These are phyloP conservation scores for Neoseiulus cucumeris DNA, from an alignment of 1,140 invertebrate genomes.

Conservation along the genomic window DNA sequence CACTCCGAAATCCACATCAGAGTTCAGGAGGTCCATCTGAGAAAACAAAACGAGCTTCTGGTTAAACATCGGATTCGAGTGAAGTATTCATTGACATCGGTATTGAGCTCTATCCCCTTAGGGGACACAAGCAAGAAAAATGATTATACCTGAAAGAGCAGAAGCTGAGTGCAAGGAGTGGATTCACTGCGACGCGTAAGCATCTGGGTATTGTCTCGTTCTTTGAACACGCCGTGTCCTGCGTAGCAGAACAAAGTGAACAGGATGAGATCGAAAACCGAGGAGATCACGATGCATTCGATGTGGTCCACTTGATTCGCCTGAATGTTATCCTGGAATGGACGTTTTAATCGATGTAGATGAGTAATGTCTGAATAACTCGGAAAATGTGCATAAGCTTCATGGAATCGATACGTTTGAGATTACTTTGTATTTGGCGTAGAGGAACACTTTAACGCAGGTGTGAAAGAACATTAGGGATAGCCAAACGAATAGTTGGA, in stretches of 20 bases:
- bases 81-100: not conserved
- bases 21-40: conserved; percentile 8
- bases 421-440: conserved; percentile 6
- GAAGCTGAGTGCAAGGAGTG: not conserved
- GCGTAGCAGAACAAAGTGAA: conserved; percentile 6
- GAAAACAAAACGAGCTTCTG: not conserved
- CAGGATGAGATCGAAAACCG: not conserved
- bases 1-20: not conserved
- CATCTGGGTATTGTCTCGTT: not conserved
- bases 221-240: conserved; percentile 1
- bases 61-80: not conserved
- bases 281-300: not conserved
- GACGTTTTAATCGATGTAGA: not conserved
- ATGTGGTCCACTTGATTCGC: conserved; percentile 2
- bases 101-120: not conserved
- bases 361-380: not conserved
- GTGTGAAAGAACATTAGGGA: conserved; percentile 9
- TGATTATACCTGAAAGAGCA: conserved; percentile 1
- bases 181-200: not conserved
- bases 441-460: conserved; percentile 5
- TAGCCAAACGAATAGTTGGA: not conserved
- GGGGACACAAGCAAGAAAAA: not conserved
- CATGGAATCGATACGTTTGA: not conserved
- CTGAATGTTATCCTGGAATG: not conserved
- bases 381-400: not conserved